A percentile compares a stretch with the other conserved stretches of the same genome.
Evolutionary conservation across 64 coral and sea anemone species (phyloP).

Genomic region (Porites australiensis): DNA sequence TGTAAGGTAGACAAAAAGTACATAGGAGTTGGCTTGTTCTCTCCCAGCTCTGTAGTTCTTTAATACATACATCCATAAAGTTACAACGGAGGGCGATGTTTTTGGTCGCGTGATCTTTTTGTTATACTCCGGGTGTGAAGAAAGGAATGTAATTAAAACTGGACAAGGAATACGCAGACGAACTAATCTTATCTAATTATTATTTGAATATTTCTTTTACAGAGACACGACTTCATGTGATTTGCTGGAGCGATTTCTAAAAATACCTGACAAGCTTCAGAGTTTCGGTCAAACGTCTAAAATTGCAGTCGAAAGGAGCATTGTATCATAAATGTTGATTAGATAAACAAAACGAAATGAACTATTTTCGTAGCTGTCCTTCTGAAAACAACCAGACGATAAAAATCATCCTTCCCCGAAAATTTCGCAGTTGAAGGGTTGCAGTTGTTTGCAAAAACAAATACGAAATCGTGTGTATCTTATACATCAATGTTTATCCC

Average conservation of each 20-base stretch:
- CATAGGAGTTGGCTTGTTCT: too few relatives aligned
- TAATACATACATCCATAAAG: too few relatives aligned
- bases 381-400: neutral
- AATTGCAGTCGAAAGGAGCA: neutral
- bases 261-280: neutral
- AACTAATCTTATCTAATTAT: constrained; percentile 32
- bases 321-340: constrained; percentile 37
- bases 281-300: neutral
- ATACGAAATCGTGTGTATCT: neutral
- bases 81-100: neutral
- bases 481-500: neutral
- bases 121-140: neutral
- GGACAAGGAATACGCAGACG: neutral
- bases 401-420: neutral
- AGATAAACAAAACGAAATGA: constrained; percentile 10
- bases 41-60: too few relatives aligned
- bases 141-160: neutral
- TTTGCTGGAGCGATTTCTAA: constrained; percentile 3
- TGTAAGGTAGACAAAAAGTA: too few relatives aligned
- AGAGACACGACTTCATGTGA: neutral
- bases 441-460: neutral
- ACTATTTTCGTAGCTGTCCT: neutral
- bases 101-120: constrained; percentile 7
- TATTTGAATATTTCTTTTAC: neutral
- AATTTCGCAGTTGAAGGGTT: neutral